Evolutionary conservation across 2,113 vertebrate species (phyloP), one percentile per base, ranked within the genome.

Genomic region (Rhinolophus ferrumequinum): DNA sequence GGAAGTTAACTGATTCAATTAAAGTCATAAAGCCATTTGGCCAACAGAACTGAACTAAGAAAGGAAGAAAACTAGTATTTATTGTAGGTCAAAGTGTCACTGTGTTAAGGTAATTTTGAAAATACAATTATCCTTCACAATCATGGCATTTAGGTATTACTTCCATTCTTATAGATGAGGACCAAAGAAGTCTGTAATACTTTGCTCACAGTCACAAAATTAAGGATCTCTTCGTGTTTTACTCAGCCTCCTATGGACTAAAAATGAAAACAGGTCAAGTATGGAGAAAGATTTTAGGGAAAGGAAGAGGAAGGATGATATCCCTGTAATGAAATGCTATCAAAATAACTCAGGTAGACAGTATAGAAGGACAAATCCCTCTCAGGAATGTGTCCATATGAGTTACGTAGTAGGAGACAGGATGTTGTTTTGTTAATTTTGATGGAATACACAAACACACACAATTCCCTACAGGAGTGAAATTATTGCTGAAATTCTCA

Each of bases 241-340:
- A 79, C 26, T 92, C 52, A 90, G n/a, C 3, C n/a, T 88, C 52
- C 62, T 88, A 2, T 62, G 79, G 19, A 80, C 66, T 89, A 41
- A 91, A 90, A 87, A 72, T 56, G 47, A 92, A 95, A 95, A 76
- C 13, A 97, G 52, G 73, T 86, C 52, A 92, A 92, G 86, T 60
- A 80, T 11, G 19, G 44, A 93, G 58, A 92, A 95, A 96, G 54
- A 87, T 24, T 86, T 35, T 47, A 93, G 18, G 54, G n/a, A 67
- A 92, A 28, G 6, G 26, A 54, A 81, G n/a, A 52, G 22, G 92
- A 91, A 54, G 60, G 41, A n/a, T 67, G 18, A 73, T 80, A 79
- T 80, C 18, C 47, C 18, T 79, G 7, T 38, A 73, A 95, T 58
- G 16, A 92, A 94, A 89, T 33, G 50, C 16, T 28, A 70, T 35